Percentiles rank a stretch among this genome's conserved stretches.
Evolutionary conservation across 1,140 invertebrate genomes (phyloP).

Genomic region (Nephotettix cincticeps): DNA sequence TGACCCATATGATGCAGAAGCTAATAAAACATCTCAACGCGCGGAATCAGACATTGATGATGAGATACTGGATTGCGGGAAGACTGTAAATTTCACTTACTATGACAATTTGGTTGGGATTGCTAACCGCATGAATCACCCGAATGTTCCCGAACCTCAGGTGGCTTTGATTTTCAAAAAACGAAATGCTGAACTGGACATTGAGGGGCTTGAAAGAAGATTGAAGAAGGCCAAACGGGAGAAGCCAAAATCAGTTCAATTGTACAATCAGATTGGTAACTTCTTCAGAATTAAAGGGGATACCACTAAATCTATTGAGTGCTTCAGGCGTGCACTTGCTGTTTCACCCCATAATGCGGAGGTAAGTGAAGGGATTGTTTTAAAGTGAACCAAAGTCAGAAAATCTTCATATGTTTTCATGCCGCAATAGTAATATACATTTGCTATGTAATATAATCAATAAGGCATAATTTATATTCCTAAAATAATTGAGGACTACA

Average conservation of each 20-base stretch:
- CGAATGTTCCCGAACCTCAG: constrained; percentile 63
- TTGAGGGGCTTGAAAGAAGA: constrained; percentile 65
- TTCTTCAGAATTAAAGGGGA: constrained; percentile 85
- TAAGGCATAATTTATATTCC: no score
- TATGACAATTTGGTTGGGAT: constrained; percentile 85
- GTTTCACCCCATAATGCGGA: constrained; percentile 85
- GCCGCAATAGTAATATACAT: background rate
- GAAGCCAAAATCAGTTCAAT: constrained; percentile 82
- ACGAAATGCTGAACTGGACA: constrained; percentile 70
- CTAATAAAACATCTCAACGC: constrained; percentile 30
- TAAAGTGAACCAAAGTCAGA: no score
- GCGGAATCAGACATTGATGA: constrained; percentile 30
- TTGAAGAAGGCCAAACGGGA: constrained; percentile 79
- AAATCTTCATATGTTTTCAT: background rate
- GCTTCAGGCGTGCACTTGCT: constrained; percentile 79
- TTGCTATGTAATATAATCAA: background rate
- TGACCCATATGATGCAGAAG: constrained; percentile 25
- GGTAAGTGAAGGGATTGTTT: no score
- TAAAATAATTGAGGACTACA: no score
- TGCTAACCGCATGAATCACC: constrained; percentile 67
- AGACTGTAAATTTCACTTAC: constrained; percentile 83
- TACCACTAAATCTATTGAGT: constrained; percentile 81
- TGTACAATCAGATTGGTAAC: constrained; percentile 88
- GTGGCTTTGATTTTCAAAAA: constrained; percentile 77
- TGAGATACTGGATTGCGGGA: constrained; percentile 78